Percentiles rank a stretch among this genome's conserved stretches.
Conservation (phyloP, 2,888 invertebrate genomes). For the Heliconius cydno region DNA sequence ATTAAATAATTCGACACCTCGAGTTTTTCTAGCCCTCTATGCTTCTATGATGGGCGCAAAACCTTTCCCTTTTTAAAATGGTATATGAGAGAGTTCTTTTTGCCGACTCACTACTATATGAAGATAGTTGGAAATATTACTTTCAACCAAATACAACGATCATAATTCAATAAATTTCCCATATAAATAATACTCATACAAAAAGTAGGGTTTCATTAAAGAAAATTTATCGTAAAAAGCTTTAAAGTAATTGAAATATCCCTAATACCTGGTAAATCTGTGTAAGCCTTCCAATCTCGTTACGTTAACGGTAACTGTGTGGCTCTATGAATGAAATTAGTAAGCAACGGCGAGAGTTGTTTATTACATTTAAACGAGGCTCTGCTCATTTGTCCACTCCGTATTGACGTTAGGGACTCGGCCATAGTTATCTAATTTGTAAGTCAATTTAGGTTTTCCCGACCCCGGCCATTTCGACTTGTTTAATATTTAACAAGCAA, state of each 20-base stretch:
- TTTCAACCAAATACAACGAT: background rate
- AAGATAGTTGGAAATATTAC: too few species aligned
- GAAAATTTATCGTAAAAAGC: background rate
- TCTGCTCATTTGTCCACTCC: constrained; percentile 26
- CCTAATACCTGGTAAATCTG: constrained; percentile 19
- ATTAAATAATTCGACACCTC: too few species aligned
- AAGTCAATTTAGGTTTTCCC: constrained; percentile 39
- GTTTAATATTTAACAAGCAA: constrained; percentile 5
- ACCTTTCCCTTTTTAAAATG: too few species aligned
- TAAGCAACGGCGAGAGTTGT: constrained; percentile 30
- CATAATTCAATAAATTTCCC: background rate
- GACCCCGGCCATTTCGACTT: constrained; percentile 10
- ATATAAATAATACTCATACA: background rate
- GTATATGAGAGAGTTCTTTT: background rate
- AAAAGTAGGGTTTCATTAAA: background rate
- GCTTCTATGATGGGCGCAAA: too few species aligned
- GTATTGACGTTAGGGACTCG: constrained; percentile 27
- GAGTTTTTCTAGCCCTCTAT: too few species aligned
- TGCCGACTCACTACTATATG: background rate
- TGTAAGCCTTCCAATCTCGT: constrained; percentile 30
- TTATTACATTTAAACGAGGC: constrained; percentile 32
- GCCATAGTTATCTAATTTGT: constrained; percentile 34
- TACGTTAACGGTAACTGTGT: constrained; percentile 15
- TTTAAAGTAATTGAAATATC: constrained; percentile 17
- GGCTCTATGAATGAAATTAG: constrained; percentile 33